phyloP scores from a whole-genome alignment of 2,113 vertebrate species.

The Chelonoidis abingdonii region DNA sequence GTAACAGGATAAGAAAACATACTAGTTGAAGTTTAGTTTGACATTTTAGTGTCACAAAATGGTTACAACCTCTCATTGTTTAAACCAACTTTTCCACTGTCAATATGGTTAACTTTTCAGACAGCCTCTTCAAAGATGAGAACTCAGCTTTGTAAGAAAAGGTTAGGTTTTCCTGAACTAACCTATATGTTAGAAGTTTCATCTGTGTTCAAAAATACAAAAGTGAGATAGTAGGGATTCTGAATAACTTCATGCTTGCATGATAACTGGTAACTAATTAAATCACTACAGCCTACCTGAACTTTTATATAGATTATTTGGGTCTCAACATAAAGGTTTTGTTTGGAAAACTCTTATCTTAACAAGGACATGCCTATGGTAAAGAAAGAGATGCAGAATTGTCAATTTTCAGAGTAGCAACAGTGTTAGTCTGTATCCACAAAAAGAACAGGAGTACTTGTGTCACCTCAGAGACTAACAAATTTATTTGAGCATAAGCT shows the following conservation, averaged over 20 bases:
- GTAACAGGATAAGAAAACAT: background rate
- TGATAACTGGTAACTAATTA: background rate
- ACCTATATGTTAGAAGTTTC: background rate
- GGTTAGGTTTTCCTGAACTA: background rate
- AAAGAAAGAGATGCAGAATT: background rate
- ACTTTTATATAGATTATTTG: background rate
- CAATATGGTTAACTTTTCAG: background rate
- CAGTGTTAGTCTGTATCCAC: no score
- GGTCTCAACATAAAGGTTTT: background rate
- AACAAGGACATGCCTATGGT: background rate
- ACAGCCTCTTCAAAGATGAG: background rate
- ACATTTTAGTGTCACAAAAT: background rate
- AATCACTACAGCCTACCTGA: accelerated
- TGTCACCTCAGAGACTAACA: no score
- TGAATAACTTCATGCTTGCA: background rate
- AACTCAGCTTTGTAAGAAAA: background rate
- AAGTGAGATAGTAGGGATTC: background rate
- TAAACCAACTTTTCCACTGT: background rate
- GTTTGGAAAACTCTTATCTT: background rate
- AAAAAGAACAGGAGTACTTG: no score
- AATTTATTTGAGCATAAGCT: no score
- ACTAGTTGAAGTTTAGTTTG: background rate
- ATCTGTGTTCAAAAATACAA: background rate
- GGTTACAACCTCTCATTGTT: background rate
- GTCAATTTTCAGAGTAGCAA: background rate